Evolutionary conservation across 1,140 invertebrate genomes (phyloP).

Genomic region (Drosophila mayri): DNA sequence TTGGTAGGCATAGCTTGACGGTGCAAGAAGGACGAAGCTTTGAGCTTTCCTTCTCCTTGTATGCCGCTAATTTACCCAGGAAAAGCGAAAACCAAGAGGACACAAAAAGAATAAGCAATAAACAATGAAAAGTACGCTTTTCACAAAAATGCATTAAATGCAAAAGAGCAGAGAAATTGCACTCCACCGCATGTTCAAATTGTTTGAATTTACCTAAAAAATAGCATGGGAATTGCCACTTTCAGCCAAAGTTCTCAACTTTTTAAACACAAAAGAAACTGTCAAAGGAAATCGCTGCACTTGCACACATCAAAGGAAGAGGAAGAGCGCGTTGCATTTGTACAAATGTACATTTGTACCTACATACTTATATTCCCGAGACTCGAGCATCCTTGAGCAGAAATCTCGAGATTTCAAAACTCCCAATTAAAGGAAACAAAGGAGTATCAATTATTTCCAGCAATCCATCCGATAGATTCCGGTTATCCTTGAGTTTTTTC

Average conservation of each 20-base stretch:
- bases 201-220: constrained; percentile 32
- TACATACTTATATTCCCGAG: not conserved
- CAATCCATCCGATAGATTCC: constrained; percentile 2
- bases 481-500: constrained; percentile 7
- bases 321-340: constrained; percentile 14
- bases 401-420: constrained; percentile 3
- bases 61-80: constrained; percentile 47
- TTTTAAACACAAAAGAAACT: constrained; percentile 22
- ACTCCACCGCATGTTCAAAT: constrained; percentile 78
- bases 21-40: constrained; percentile 31
- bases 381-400: constrained; percentile 37
- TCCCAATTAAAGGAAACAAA: constrained; percentile 3
- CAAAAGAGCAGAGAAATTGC: constrained; percentile 34
- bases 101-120: constrained; percentile 12
- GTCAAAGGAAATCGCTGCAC: constrained; percentile 35
- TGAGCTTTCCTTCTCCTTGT: constrained; percentile 17
- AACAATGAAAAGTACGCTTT: constrained; percentile 50
- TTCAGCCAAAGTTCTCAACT: constrained; percentile 6
- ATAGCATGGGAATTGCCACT: constrained; percentile 33
- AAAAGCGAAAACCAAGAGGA: constrained; percentile 21
- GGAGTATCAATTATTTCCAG: constrained; percentile 6
- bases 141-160: constrained; percentile 62
- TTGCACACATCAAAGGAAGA: constrained; percentile 35
- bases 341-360: not conserved
- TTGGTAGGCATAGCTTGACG: constrained; percentile 18